phyloP scores from a whole-genome alignment of 2,113 vertebrate species.

The Charina bottae region DNA sequence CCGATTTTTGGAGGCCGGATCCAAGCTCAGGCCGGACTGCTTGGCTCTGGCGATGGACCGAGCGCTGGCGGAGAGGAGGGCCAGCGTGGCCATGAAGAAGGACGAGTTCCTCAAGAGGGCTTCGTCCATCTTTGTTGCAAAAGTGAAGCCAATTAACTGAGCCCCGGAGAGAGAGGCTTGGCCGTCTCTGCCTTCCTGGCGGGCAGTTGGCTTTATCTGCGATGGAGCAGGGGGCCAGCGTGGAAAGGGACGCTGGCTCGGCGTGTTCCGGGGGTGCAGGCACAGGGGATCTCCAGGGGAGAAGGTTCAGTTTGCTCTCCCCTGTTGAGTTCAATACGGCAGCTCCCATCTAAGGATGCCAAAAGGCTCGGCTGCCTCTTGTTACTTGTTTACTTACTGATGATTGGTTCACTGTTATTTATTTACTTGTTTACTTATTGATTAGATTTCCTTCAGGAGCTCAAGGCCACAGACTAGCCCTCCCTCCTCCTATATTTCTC shows the following conservation, averaged over 20 bases:
- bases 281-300: too few species aligned
- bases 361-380: neutral
- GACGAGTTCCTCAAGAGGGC: constrained; percentile 91
- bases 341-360: neutral
- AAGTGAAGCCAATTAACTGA: constrained; percentile 86
- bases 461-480: neutral
- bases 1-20: constrained; percentile 86
- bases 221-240: neutral
- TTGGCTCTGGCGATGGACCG: constrained; percentile 84
- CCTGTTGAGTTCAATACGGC: neutral
- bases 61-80: constrained; percentile 65
- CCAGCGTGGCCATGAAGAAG: constrained; percentile 79
- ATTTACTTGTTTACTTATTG: neutral
- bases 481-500: too few species aligned
- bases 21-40: constrained; percentile 84
- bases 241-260: neutral
- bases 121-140: constrained; percentile 83
- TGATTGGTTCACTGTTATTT: neutral
- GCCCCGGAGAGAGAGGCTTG: accelerated
- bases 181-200: neutral
- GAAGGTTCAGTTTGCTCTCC: neutral
- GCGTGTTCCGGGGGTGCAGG: neutral
- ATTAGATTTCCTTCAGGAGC: neutral
- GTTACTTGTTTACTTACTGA: neutral
- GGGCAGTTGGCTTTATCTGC: neutral